phyloP scores from a whole-genome alignment of 2,797 vertebrate genomes.

The Helicolenus hilgendorfi region DNA sequence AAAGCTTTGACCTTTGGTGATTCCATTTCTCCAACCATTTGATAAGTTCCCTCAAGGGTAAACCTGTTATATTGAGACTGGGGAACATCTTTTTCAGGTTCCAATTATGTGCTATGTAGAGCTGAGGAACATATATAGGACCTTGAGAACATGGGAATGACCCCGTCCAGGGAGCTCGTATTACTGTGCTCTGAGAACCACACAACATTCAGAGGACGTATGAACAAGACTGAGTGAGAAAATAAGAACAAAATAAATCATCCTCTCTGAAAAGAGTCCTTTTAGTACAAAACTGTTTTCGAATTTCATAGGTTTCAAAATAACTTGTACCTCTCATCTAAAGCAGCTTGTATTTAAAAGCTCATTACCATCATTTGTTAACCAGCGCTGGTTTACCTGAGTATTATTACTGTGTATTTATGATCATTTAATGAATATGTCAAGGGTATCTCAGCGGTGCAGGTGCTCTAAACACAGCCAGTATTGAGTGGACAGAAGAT shows the following conservation, averaged over 20 bases:
- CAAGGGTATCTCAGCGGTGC: constrained; percentile 1
- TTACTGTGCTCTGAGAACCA: background rate
- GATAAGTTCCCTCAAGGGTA: background rate
- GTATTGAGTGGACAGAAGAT: constrained; percentile 19
- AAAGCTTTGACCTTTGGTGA: no score
- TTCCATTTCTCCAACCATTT: background rate
- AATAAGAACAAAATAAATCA: background rate
- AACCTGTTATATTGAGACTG: no score
- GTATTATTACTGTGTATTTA: constrained; percentile 47
- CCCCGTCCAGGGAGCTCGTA: background rate
- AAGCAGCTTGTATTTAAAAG: constrained; percentile 12
- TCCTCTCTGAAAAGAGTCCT: background rate
- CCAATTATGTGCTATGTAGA: no score
- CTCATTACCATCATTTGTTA: background rate
- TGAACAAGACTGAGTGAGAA: no score
- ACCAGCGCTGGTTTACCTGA: background rate
- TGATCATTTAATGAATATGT: constrained; percentile 29
- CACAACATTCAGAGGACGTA: no score
- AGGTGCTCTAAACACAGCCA: constrained; percentile 1
- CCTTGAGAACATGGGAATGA: no score
- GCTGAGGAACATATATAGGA: no score
- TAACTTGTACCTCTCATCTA: background rate
- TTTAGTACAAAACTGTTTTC: background rate
- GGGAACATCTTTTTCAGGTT: no score
- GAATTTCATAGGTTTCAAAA: background rate